Evolutionary conservation across 2,113 vertebrate species (phyloP), one percentile per base, ranked within the genome.

Genomic region (Dromaius novaehollandiae): DNA sequence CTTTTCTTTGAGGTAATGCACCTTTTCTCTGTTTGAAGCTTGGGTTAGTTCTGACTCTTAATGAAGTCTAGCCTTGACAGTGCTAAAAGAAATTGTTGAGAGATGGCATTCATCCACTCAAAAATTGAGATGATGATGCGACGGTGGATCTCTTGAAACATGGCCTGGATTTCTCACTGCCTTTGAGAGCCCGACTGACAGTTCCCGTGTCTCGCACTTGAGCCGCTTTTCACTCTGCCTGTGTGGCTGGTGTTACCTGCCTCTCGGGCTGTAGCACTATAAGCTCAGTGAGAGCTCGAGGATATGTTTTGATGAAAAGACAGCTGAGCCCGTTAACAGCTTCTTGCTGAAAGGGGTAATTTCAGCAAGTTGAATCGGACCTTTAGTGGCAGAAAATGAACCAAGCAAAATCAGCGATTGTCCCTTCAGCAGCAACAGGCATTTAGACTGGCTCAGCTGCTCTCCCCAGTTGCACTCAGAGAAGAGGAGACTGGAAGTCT

Each of bases 391-490:
- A 92, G 78, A 83, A 79, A 83, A 89, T n/a, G 61, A 79, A 79
- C 15, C 21, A 22, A 51, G 73, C 44, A 38, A 32, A 75, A 46
- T 38, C 30, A 24, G 61, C 2, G 44, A 56, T 32, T 16, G 38
- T 44, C 44, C 21, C 81, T 58, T 38, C 4, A 11, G 28, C 46
- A 38, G 50, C 56, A 46, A 19, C n/a, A 46, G 53, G 38, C 55
- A 28, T 11, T 75, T 79, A 55, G 66, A 10, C 42, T 61, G 51
- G 36, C 32, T 71, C 68, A 0, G 1, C 20, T 79, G 48, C 32
- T 42, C 21, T 75, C 19, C 22, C 0, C 1, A 61, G 24, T 13
- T 76, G n/a, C 13, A 44, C 14, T 11, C 0, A 1, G 36, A 70
- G n/a, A 44, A 58, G 68, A 76, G 38, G 56, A 85, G 30, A 28